phyloP scores from a whole-genome alignment of 2,888 invertebrate species.

The Orthosia gracilis region DNA sequence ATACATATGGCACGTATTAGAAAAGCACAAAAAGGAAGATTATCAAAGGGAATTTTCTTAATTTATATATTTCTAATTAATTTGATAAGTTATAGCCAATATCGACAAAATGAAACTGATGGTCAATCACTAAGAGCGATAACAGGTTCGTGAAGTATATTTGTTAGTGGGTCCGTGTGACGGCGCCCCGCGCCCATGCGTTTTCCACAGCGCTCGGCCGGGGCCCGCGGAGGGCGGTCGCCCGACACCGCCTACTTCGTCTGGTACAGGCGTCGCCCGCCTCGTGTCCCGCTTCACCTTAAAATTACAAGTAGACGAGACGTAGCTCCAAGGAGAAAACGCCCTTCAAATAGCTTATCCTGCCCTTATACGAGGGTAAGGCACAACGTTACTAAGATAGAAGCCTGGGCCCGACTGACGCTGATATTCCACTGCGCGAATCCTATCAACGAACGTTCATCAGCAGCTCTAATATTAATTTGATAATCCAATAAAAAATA shows the following conservation, averaged over 20 bases:
- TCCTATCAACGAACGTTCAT: conserved; percentile 22
- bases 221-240: conserved; percentile 90
- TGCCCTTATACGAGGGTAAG: conserved; percentile 64
- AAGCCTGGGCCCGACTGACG: conserved; percentile 13
- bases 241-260: conserved; percentile 90
- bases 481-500: conserved; percentile 23
- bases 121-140: conserved; percentile 83
- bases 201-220: conserved; percentile 86
- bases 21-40: conserved; percentile 4
- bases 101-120: conserved; percentile 74
- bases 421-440: conserved; percentile 48
- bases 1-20: background rate
- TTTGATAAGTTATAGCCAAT: conserved; percentile 50
- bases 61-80: conserved; percentile 39
- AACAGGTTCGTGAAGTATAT: conserved; percentile 88
- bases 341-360: conserved; percentile 78
- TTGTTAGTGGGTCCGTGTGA: conserved; percentile 87
- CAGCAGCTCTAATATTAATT: conserved; percentile 12
- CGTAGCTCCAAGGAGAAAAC: conserved; percentile 79
- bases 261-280: conserved; percentile 89
- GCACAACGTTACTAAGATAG: conserved; percentile 34
- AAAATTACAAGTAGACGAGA: conserved; percentile 80
- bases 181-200: conserved; percentile 88
- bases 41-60: conserved; percentile 3
- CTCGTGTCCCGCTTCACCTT: conserved; percentile 89